These are phyloP conservation scores for Trichopria drosophilae DNA, from an alignment of 2,888 invertebrate genomes.

Conservation along the genomic window DNA sequence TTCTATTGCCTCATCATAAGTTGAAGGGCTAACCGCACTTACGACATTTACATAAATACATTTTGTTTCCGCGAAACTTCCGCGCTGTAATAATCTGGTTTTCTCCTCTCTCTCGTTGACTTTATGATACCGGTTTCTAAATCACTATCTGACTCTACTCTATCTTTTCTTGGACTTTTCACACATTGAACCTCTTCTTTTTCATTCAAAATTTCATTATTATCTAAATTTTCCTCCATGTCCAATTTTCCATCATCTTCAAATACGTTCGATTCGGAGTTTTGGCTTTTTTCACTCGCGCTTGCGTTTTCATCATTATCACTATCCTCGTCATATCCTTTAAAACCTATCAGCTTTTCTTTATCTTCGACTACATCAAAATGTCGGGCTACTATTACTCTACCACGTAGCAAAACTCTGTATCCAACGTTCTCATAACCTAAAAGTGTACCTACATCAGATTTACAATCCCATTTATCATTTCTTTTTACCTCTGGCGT, in stretches of 20 bases:
- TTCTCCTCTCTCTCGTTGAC: no score
- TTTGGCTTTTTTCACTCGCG: neutral
- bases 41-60: neutral
- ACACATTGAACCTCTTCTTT: no score
- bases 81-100: no score
- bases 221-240: no score
- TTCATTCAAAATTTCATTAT: no score
- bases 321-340: neutral
- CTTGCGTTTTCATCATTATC: neutral
- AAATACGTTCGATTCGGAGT: conserved; percentile 4
- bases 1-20: neutral
- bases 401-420: neutral
- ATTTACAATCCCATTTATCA: no score
- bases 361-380: neutral
- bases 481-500: no score
- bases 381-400: neutral
- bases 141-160: no score
- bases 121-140: no score
- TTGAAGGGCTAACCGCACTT: neutral
- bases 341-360: neutral
- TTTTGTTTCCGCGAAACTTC: neutral
- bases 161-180: no score
- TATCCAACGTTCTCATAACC: neutral
- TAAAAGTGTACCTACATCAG: no score
- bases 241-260: no score